phyloP scores from a whole-genome alignment of 2,113 vertebrate genomes.

The Puntigrus tetrazona region DNA sequence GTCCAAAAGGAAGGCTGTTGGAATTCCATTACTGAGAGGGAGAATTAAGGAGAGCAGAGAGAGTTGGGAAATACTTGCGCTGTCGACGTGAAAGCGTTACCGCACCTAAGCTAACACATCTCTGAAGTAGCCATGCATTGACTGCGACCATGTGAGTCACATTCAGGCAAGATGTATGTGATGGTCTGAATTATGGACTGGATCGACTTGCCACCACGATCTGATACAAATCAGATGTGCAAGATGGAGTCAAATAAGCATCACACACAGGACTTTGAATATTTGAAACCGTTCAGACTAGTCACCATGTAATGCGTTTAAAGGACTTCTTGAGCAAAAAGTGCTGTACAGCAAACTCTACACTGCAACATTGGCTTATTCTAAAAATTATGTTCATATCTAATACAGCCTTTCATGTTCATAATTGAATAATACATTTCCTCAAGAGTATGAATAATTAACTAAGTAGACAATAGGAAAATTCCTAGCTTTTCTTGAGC shows the following conservation, averaged over 20 bases:
- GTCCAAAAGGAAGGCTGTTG: constrained; percentile 19
- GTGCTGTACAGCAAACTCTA: not conserved
- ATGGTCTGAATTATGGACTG: not conserved
- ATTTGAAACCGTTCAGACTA: not conserved
- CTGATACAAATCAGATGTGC: not conserved
- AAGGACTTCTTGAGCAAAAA: not conserved
- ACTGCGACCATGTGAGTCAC: not conserved
- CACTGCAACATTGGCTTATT: not conserved
- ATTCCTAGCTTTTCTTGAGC: not conserved
- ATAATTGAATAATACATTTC: not conserved
- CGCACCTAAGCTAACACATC: not conserved
- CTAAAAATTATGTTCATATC: not conserved
- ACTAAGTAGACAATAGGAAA: not conserved
- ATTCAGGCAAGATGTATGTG: not conserved
- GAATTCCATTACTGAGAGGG: constrained; percentile 28
- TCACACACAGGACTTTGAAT: not conserved
- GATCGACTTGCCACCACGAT: not conserved
- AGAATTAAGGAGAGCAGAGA: not conserved
- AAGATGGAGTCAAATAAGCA: not conserved
- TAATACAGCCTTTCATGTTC: not conserved
- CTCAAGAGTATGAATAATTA: not conserved
- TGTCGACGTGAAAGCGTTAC: not conserved
- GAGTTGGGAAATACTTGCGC: not conserved
- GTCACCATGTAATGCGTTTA: not conserved
- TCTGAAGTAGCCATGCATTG: not conserved